Conservation (phyloP, 35 echinoderm and acorn worm genomes). For the Ophioderma brevispina region DNA sequence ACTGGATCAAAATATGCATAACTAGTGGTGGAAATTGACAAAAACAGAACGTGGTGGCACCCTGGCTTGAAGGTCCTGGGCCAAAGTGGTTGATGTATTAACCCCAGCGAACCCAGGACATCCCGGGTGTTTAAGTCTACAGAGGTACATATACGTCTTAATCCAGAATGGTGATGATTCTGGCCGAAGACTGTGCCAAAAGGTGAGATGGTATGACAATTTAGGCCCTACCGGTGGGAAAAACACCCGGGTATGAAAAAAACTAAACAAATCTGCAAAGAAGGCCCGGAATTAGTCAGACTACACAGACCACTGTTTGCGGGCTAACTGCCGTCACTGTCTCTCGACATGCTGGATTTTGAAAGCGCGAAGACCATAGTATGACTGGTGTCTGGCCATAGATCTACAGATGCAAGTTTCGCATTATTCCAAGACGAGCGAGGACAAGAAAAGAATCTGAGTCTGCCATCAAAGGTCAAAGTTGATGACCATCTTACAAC, state of each 20-base stretch:
- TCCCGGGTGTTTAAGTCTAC: constrained; percentile 28
- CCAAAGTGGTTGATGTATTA: constrained; percentile 50
- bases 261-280: background rate
- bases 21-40: constrained; percentile 8
- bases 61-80: background rate
- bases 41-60: constrained; percentile 34
- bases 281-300: background rate
- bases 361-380: constrained; percentile 37
- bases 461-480: constrained; percentile 19
- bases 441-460: constrained; percentile 5
- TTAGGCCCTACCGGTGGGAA: constrained; percentile 14
- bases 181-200: constrained; percentile 25
- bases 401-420: constrained; percentile 16
- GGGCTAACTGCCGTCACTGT: constrained; percentile 49
- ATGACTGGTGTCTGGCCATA: constrained; percentile 36
- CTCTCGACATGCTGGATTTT: constrained; percentile 48
- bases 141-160: constrained; percentile 25
- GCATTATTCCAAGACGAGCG: constrained; percentile 38
- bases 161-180: constrained; percentile 15
- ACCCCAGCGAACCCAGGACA: background rate
- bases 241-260: constrained; percentile 12
- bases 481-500: background rate
- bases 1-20: constrained; percentile 7
- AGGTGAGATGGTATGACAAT: constrained; percentile 31
- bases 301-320: constrained; percentile 35